A percentile compares a stretch with the other conserved stretches of the same genome.
Conservation (phyloP, 2,797 vertebrate genomes). For the Oryzias dopingdopingensis region DNA sequence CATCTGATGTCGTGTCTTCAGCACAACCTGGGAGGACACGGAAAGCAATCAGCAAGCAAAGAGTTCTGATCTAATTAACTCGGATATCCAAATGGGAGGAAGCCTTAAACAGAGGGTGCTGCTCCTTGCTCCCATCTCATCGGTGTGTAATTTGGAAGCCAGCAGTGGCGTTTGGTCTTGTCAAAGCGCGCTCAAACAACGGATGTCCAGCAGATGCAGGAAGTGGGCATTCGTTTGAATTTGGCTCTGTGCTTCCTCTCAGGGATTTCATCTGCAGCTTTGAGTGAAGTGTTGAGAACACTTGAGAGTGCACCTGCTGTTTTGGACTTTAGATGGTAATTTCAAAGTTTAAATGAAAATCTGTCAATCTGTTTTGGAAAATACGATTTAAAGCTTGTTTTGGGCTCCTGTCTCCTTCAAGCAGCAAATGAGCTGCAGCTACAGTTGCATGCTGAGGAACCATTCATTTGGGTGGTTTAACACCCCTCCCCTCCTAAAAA, state of each 20-base stretch:
- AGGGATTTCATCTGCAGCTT: conserved; percentile 1
- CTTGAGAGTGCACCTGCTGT: too few species aligned
- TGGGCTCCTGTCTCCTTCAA: too few species aligned
- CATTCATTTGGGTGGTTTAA: too few species aligned
- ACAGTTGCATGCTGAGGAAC: too few species aligned
- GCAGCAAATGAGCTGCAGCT: too few species aligned
- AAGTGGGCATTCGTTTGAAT: conserved; percentile 56
- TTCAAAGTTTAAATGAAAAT: too few species aligned
- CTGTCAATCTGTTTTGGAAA: too few species aligned
- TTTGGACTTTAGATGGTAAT: too few species aligned
- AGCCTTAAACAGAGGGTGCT: conserved; percentile 3
- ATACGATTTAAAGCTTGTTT: too few species aligned
- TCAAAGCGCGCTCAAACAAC: conserved; percentile 45
- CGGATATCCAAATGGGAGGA: conserved; percentile 13
- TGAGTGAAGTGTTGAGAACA: too few species aligned
- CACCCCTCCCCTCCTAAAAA: too few species aligned
- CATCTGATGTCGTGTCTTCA: conserved; percentile 57
- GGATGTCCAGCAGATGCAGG: conserved; percentile 28
- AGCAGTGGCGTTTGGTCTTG: conserved; percentile 15
- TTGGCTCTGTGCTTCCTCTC: conserved; percentile 48
- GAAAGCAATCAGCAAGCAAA: conserved; percentile 23
- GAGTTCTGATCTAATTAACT: conserved; percentile 26
- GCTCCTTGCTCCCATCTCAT: not conserved
- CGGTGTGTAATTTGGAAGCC: conserved; percentile 9
- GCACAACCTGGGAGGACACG: conserved; percentile 52